These are phyloP conservation scores for Dichetophora obliterata DNA, from an alignment of 2,888 invertebrate species.

Conservation along the genomic window DNA sequence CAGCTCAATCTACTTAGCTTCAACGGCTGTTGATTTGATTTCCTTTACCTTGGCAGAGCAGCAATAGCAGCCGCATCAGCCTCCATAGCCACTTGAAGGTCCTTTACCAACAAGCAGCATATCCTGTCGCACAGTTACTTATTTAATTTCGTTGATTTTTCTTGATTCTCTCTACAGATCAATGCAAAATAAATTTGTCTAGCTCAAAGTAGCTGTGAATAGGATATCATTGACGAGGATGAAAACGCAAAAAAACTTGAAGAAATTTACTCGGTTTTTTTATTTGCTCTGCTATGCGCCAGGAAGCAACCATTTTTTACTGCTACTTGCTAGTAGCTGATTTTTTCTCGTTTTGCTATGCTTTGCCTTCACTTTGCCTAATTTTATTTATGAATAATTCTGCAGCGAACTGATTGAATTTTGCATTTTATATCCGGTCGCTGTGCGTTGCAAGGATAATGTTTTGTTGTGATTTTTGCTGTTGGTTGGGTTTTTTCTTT, in stretches of 20 bases:
- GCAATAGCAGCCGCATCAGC: background rate
- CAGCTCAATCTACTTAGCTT: background rate
- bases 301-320: background rate
- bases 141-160: conserved; percentile 40
- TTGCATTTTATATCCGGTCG: conserved; percentile 35
- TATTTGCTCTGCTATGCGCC: background rate
- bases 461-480: conserved; percentile 6
- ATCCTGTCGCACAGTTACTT: conserved; percentile 14
- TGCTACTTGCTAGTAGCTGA: background rate
- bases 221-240: conserved; percentile 3
- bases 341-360: background rate
- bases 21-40: conserved; percentile 17
- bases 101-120: background rate
- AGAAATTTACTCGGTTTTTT: background rate
- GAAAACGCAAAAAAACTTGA: background rate
- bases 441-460: background rate
- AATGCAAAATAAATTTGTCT: conserved; percentile 39
- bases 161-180: conserved; percentile 28
- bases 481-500: background rate
- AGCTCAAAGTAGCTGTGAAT: conserved; percentile 21
- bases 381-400: conserved; percentile 40
- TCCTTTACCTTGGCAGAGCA: background rate
- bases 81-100: conserved; percentile 9
- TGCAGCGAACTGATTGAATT: conserved; percentile 35
- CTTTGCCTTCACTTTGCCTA: conserved; percentile 17